Percentiles rank a stretch among this genome's conserved stretches.
Evolutionary conservation across 1,140 invertebrate species (phyloP).

Genomic region (Calephelis virginiensis): DNA sequence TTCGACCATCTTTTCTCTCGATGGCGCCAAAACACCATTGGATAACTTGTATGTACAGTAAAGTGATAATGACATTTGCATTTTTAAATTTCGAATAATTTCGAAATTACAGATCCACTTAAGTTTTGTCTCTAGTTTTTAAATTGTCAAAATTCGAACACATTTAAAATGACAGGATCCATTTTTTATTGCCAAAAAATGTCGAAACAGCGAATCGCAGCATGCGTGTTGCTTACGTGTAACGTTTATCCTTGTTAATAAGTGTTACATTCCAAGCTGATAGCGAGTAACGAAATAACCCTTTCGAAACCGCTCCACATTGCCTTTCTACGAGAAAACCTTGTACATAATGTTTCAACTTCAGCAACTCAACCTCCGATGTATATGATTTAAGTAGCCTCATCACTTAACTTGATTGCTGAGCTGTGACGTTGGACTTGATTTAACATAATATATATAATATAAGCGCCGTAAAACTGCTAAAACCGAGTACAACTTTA

Average conservation of each 20-base stretch:
- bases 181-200: not conserved
- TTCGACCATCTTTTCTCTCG: too few relatives aligned
- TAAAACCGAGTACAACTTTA: too few relatives aligned
- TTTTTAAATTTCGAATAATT: too few relatives aligned
- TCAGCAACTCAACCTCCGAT: not conserved
- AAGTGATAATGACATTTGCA: too few relatives aligned
- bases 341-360: slow-evolving; percentile 13
- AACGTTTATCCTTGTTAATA: slow-evolving; percentile 14
- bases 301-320: slow-evolving; percentile 11
- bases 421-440: not conserved
- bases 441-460: too few relatives aligned
- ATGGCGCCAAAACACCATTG: too few relatives aligned
- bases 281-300: slow-evolving; percentile 17
- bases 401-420: slow-evolving; percentile 1
- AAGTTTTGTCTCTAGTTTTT: too few relatives aligned
- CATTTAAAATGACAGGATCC: not conserved
- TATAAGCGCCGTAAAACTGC: too few relatives aligned
- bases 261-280: slow-evolving; percentile 14
- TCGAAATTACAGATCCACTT: too few relatives aligned
- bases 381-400: slow-evolving; percentile 2
- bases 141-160: not conserved
- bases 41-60: too few relatives aligned
- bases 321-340: slow-evolving; percentile 18
- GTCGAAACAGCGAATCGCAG: not conserved
- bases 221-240: slow-evolving; percentile 3